Base-by-base conservation (phyloP, 2,888 invertebrate species). In the Hedychridium roseum region DNA sequence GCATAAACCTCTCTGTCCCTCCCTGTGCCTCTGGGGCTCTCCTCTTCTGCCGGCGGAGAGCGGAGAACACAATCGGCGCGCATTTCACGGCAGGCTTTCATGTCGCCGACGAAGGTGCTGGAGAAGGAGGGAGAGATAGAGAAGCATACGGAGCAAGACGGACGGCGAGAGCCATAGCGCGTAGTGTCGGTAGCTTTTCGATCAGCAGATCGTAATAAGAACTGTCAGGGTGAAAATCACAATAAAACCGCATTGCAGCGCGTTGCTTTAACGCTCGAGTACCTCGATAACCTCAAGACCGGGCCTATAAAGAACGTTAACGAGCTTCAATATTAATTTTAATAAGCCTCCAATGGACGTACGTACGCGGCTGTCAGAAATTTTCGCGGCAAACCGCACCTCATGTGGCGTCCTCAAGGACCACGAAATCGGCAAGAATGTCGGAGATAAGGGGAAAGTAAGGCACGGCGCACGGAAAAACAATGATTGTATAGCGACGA, bases 41-140 rank as follows among this genome's bases (percentile, higher is more conserved):
- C 46, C 42, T 43, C 36, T 37, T 17, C 50, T 28, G 35, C 39
- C 15, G 40, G 36, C 32, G 27, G 40, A 34, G 53, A 32, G 44
- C 48, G 54, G 56, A 47, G 60, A 64, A 64, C 59, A 67, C 70
- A 69, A 70, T 71, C 64, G 68, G 60, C 58, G 57, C 64, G 68
- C 67, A 63, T 65, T 69, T 70, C 68, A 68, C 65, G 67, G 59
- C 57, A 50, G 46, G 57, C 70, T 68, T 68, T 71, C 68, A 70
- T 68, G 68, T 70, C 55, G 70, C 69, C 71, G 70, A 64, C 68
- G 58, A 56, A 50, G 50, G 57, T 52, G 43, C 44, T 23, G 28
- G 28, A 26, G 15, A 34, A 43, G 34, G 21, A 36, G 36, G 12
- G n/a, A 39, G 3, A 32, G 34, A 34, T 20, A 16, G 11, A 7